Percentiles rank a stretch among this genome's conserved stretches.
Evolutionary conservation across 2,888 invertebrate species (phyloP).

Genomic region (Polydrusus tereticollis): DNA sequence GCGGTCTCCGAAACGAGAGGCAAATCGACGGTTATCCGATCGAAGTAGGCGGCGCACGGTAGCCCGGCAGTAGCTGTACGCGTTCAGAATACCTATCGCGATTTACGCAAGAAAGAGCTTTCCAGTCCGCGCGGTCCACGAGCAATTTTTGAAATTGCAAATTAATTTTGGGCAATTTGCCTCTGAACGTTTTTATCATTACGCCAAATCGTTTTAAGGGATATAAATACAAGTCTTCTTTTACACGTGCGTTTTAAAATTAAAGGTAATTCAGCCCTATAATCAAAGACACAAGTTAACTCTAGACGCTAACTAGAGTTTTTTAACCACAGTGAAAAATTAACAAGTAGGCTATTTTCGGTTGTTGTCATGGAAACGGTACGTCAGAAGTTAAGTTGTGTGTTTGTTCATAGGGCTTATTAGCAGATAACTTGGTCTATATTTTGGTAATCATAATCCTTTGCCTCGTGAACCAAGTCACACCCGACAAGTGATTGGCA

Average conservation of each 20-base stretch:
- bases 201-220: not conserved
- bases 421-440: too few species aligned
- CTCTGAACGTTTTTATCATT: conserved; percentile 10
- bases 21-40: conserved; percentile 38
- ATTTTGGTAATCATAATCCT: too few species aligned
- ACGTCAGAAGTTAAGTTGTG: too few species aligned
- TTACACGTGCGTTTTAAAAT: not conserved
- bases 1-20: conserved; percentile 24
- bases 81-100: conserved; percentile 36
- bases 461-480: too few species aligned
- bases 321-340: too few species aligned
- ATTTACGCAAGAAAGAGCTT: conserved; percentile 16
- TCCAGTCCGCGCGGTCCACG: not conserved
- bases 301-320: too few species aligned
- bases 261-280: too few species aligned
- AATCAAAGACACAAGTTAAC: too few species aligned
- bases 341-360: too few species aligned
- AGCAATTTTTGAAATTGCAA: conserved; percentile 14
- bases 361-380: too few species aligned
- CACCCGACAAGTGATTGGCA: too few species aligned
- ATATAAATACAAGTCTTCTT: not conserved
- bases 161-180: conserved; percentile 17
- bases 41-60: conserved; percentile 47
- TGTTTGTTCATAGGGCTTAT: too few species aligned
- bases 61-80: conserved; percentile 45